Evolutionary conservation across 2,797 vertebrate species (phyloP).

Genomic region (Leptodactylus fallax): DNA sequence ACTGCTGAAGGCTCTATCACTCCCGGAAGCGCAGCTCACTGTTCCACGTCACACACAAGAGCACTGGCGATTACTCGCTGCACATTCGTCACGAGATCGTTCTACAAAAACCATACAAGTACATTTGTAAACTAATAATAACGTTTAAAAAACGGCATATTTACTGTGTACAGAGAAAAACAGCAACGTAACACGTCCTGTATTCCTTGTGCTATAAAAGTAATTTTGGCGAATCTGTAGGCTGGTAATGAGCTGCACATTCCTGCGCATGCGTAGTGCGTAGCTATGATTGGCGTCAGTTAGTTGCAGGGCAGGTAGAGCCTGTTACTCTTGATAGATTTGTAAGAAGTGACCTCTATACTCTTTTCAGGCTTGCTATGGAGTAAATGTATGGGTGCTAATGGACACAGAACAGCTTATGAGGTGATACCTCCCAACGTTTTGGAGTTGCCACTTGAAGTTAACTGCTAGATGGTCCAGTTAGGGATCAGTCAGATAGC

Average conservation of each 20-base stretch:
- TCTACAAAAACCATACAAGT: neutral
- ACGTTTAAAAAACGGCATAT: too few species aligned
- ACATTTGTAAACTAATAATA: neutral
- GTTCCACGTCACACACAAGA: constrained; percentile 48
- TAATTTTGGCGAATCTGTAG: constrained; percentile 29
- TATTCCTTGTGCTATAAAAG: neutral
- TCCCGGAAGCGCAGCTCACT: constrained; percentile 38
- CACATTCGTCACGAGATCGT: neutral
- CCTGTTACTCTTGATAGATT: neutral
- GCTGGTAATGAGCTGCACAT: neutral
- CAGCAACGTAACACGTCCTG: neutral
- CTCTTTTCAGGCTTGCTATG: neutral
- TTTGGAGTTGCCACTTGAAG: too few species aligned
- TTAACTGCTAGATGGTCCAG: too few species aligned
- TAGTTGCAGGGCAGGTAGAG: constrained; percentile 37
- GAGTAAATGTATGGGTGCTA: neutral
- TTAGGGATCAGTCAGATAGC: too few species aligned
- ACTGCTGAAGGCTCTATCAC: neutral
- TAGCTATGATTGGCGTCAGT: neutral
- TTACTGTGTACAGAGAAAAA: neutral
- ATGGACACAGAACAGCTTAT: too few species aligned
- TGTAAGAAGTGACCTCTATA: neutral
- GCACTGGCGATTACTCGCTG: neutral
- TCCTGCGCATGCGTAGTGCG: neutral
- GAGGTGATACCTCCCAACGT: too few species aligned